A percentile compares a stretch with the other conserved stretches of the same genome.
Conservation (phyloP, 2,888 invertebrate genomes). For the Alitta virens region DNA sequence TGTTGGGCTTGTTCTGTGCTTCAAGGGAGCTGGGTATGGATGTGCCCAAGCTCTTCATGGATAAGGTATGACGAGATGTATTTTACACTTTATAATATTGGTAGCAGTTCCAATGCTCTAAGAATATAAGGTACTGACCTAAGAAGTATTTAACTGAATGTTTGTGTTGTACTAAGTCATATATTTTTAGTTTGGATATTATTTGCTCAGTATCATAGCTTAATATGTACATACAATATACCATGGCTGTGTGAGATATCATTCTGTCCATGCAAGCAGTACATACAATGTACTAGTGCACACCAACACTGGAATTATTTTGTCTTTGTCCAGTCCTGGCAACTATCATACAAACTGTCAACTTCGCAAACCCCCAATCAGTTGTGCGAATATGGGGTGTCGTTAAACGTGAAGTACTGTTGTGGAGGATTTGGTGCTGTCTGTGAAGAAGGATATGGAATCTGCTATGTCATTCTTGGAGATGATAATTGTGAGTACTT, state of each 20-base stretch:
- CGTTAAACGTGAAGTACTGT: constrained; percentile 25
- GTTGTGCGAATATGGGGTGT: constrained; percentile 32
- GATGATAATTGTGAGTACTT: constrained; percentile 39
- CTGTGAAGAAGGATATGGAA: constrained; percentile 39
- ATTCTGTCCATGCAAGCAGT: background rate
- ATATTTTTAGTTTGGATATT: no score
- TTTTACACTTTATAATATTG: no score
- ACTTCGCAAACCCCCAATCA: constrained; percentile 44
- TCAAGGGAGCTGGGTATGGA: constrained; percentile 37
- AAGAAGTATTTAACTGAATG: no score
- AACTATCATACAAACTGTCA: constrained; percentile 35
- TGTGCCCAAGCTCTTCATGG: constrained; percentile 36
- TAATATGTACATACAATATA: no score
- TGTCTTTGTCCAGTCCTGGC: constrained; percentile 26
- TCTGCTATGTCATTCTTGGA: constrained; percentile 42
- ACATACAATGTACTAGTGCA: background rate
- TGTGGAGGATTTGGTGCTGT: constrained; percentile 40
- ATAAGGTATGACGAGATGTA: constrained; percentile 30
- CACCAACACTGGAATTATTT: background rate
- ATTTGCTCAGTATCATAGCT: no score
- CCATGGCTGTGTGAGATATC: no score
- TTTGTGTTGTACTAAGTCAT: no score
- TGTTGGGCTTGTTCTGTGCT: constrained; percentile 59
- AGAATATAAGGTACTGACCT: no score
- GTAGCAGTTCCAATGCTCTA: no score